These are phyloP conservation scores for Rynchops niger DNA, from an alignment of 2,113 vertebrate genomes.

Conservation along the genomic window DNA sequence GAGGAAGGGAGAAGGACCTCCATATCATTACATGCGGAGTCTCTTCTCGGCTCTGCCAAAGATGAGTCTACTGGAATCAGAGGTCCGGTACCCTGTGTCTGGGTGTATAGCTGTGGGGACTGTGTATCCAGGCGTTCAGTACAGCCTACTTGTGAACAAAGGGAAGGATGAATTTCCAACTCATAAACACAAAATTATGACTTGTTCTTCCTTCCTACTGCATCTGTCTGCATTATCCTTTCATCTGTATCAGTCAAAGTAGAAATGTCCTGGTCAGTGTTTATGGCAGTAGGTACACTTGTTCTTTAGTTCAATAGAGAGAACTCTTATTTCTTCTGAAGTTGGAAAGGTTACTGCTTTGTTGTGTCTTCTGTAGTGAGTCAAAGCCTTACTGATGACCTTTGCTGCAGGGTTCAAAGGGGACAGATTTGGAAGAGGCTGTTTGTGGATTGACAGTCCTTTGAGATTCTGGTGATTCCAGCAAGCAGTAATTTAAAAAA, in stretches of 20 bases:
- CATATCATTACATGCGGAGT: neutral
- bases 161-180: neutral
- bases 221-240: neutral
- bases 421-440: neutral
- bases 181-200: neutral
- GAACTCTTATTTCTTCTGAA: neutral
- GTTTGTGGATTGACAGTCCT: neutral
- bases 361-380: neutral
- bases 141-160: neutral
- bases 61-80: neutral
- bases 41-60: neutral
- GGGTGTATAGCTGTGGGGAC: neutral
- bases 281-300: neutral
- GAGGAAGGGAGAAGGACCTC: neutral
- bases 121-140: neutral
- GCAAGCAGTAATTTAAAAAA: neutral
- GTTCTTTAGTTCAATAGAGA: neutral
- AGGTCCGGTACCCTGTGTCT: accelerated
- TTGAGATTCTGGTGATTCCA: neutral
- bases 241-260: neutral
- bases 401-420: neutral
- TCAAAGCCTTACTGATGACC: neutral
- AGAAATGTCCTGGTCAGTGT: neutral
- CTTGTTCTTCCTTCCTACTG: neutral
- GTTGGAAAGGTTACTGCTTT: neutral